Evolutionary conservation across 2,797 vertebrate species (phyloP), one percentile per base, ranked within the genome.

Genomic region (Falco peregrinus): DNA sequence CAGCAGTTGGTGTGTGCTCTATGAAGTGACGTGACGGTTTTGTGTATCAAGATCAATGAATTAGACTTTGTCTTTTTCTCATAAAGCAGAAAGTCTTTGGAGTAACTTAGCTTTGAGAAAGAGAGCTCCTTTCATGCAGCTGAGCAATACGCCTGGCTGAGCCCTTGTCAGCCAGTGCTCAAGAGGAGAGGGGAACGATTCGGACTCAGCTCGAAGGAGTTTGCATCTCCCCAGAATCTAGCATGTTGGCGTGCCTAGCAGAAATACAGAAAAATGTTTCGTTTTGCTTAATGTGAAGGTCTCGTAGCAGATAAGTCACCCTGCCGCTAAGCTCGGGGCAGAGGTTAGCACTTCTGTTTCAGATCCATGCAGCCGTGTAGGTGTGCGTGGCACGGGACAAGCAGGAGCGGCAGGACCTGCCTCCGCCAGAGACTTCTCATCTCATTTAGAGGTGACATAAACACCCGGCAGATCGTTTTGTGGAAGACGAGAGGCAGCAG

Each of bases 41-140:
- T 95, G 96, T 93, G 93, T 95, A 96, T 96, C 97, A 92, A 92
- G 93, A 97, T 97, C 95, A 97, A 96, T 97, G 94, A 97, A 97
- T 97, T 97, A 95, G 92, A 97, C 90, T 93, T 89, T 91, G 89
- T 97, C 93, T 96, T 88, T 93, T 94, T 69, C 80, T 91, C 87
- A 86, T 83, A 87, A 95, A 71, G 90, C 82, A 94, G 84, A 88
- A 91, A 96, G 89, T 95, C 91, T 96, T 45, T 35, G 91, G 91
- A 96, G 97, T 96, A 93, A 96, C 94, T 68, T 41, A 94, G 93
- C 95, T 89, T 87, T 94, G 93, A 93, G 96, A 89, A 91, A 95
- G 87, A 95, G 96, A 97, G 96, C 95, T 96, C 96, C 97, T 96
- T 80, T 93, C 95, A 95, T 78, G 89, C 97, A 75, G 94, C 97